A percentile compares a stretch with the other conserved stretches of the same genome.
phyloP scores from a whole-genome alignment of 2,797 vertebrate genomes.

The Lithobates sylvaticus region DNA sequence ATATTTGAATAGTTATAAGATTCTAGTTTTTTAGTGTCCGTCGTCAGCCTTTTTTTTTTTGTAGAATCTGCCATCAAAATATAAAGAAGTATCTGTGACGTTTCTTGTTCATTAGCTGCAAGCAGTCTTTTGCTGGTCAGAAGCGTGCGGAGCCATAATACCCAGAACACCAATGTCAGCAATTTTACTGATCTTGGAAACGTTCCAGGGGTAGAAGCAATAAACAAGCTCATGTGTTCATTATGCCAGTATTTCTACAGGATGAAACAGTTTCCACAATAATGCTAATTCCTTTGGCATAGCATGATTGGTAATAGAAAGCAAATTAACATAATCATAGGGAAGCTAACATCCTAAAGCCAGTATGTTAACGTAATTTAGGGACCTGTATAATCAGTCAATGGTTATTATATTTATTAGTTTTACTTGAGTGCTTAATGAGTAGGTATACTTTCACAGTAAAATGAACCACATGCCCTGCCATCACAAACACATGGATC shows the following conservation, averaged over 20 bases:
- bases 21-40: neutral
- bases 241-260: slow-evolving; percentile 15
- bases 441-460: neutral
- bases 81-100: neutral
- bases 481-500: too few species aligned
- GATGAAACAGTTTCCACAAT: slow-evolving; percentile 36
- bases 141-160: slow-evolving; percentile 4
- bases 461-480: too few species aligned
- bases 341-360: slow-evolving; percentile 41
- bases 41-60: neutral
- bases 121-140: neutral
- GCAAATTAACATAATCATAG: slow-evolving; percentile 23
- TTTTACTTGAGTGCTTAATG: neutral
- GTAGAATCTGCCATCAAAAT: neutral
- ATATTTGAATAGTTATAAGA: too few species aligned
- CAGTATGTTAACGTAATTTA: neutral
- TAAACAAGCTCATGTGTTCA: slow-evolving; percentile 37
- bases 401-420: slow-evolving; percentile 24
- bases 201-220: slow-evolving; percentile 39
- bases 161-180: slow-evolving; percentile 40
- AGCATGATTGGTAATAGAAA: slow-evolving; percentile 21
- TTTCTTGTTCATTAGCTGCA: neutral
- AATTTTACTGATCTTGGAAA: slow-evolving; percentile 48
- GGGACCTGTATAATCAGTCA: slow-evolving; percentile 1
- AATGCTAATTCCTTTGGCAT: slow-evolving; percentile 38